These are phyloP conservation scores for Elgonia sp. DNA, from an alignment of 2,888 invertebrate genomes.

Conservation along the genomic window DNA sequence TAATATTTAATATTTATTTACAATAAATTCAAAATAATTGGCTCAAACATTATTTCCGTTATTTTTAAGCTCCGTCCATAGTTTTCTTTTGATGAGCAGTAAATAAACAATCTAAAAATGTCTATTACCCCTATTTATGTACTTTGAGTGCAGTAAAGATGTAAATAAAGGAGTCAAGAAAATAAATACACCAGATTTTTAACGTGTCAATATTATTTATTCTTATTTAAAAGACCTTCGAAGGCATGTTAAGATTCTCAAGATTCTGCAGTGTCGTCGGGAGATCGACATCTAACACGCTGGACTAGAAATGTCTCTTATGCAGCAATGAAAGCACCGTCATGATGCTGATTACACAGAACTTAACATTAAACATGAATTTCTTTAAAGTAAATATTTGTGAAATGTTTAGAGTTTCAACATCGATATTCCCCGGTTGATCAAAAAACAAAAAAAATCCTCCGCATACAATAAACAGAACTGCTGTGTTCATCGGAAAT, in stretches of 20 bases:
- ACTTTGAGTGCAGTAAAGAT: no score
- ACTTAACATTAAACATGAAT: slow-evolving; percentile 33
- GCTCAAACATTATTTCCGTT: no score
- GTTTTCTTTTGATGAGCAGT: no score
- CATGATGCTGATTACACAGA: slow-evolving; percentile 11
- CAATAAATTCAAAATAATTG: no score
- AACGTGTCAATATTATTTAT: slow-evolving; percentile 82
- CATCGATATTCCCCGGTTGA: no score
- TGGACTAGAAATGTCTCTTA: slow-evolving; percentile 69
- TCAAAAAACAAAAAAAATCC: no score
- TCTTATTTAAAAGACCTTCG: slow-evolving; percentile 79
- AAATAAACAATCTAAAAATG: no score
- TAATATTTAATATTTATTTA: no score
- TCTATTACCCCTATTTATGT: no score
- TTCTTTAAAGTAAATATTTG: slow-evolving; percentile 49
- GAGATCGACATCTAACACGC: slow-evolving; percentile 77
- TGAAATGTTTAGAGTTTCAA: background rate
- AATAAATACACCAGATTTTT: slow-evolving; percentile 27
- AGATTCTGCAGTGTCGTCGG: slow-evolving; percentile 79
- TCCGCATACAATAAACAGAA: no score
- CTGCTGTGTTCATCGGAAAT: no score
- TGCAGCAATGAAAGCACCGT: slow-evolving; percentile 44
- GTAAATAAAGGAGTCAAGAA: background rate
- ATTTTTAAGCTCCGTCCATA: no score
- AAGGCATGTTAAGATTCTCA: slow-evolving; percentile 78